Percentiles rank a stretch among this genome's conserved stretches.
Conservation (phyloP, 1,140 invertebrate genomes). For the Meloidogyne hapla region DNA sequence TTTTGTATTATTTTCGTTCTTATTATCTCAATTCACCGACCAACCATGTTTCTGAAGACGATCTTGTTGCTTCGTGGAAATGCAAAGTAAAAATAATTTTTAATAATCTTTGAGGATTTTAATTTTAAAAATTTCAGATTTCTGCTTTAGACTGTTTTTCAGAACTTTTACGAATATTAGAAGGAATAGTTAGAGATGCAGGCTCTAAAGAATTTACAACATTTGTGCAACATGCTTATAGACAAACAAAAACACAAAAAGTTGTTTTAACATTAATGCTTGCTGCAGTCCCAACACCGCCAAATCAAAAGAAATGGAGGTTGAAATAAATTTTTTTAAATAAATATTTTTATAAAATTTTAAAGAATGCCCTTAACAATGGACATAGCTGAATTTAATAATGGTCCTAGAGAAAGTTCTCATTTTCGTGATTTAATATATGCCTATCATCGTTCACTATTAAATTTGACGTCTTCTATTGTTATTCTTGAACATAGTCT, state of each 20-base stretch:
- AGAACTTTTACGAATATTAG: slow-evolving; percentile 76
- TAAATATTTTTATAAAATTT: slow-evolving; percentile 43
- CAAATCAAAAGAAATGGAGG: slow-evolving; percentile 54
- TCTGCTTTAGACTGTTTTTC: slow-evolving; percentile 75
- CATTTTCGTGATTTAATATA: slow-evolving; percentile 65
- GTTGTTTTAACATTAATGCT: slow-evolving; percentile 81
- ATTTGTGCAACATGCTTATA: slow-evolving; percentile 79
- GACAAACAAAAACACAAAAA: slow-evolving; percentile 82
- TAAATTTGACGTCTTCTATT: slow-evolving; percentile 74
- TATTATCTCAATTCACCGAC: slow-evolving; percentile 63
- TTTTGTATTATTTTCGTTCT: slow-evolving; percentile 60
- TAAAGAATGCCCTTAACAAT: slow-evolving; percentile 74
- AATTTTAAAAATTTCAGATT: slow-evolving; percentile 39
- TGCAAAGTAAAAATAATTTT: slow-evolving; percentile 49
- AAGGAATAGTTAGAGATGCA: slow-evolving; percentile 76
- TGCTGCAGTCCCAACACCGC: slow-evolving; percentile 74
- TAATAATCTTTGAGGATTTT: too few species aligned
- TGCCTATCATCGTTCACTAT: slow-evolving; percentile 74
- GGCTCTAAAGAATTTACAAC: slow-evolving; percentile 78
- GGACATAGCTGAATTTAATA: slow-evolving; percentile 80
- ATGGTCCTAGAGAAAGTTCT: slow-evolving; percentile 63
- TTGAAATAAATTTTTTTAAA: too few species aligned
- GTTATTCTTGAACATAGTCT: slow-evolving; percentile 77
- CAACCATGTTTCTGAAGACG: slow-evolving; percentile 51
- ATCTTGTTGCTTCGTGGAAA: slow-evolving; percentile 54